Base-by-base conservation (phyloP, 2,888 invertebrate genomes). In the Myopa tessellatipennis region DNA sequence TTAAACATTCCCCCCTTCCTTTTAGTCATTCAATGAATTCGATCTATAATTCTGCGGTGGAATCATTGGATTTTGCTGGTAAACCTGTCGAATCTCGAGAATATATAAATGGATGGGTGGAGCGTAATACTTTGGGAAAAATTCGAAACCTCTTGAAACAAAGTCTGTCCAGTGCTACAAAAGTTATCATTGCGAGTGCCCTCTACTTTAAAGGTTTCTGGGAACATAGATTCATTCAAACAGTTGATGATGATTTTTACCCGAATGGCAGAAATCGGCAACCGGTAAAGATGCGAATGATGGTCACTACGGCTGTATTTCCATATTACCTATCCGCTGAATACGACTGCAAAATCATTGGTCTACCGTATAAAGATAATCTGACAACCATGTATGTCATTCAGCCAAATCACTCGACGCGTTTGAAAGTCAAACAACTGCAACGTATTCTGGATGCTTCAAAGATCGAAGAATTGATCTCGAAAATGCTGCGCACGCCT, bases 301-400 rank as follows among this genome's bases (percentile, higher is more conserved):
- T 94, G 94, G 90, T 90, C 6, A 92, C 91, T 74, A 91, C 91
- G 0, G 92, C 92, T 0, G 85, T 89, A 1, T 92, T 92, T 81
- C 92, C 92, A 0, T 93, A 92, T 73, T 87, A 87, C 70, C 84
- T 88, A 79, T 83, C 88, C 18, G 52, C 55, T 0, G 83, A 85
- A 67, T 79, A 87, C 40, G 90, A 91, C 34, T 92, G 91, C 78
- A 91, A 92, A 80, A 92, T 94, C 68, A 83, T 94, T 75, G 93
- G 92, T 3, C 86, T 94, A 0, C 94, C 94, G 0, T 94, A 94
- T 87, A 91, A 92, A 85, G 92, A 92, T 6, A 90, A 90, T 76
- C 89, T 91, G 76, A 91, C 91, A 72, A 90, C 91, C 0, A 93
- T 94, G 92, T 93, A 93, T 83, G 88, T 94, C 0, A 88, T 94